Base-by-base conservation (phyloP, 2,113 vertebrate genomes). In the Neolamprologus longior region DNA sequence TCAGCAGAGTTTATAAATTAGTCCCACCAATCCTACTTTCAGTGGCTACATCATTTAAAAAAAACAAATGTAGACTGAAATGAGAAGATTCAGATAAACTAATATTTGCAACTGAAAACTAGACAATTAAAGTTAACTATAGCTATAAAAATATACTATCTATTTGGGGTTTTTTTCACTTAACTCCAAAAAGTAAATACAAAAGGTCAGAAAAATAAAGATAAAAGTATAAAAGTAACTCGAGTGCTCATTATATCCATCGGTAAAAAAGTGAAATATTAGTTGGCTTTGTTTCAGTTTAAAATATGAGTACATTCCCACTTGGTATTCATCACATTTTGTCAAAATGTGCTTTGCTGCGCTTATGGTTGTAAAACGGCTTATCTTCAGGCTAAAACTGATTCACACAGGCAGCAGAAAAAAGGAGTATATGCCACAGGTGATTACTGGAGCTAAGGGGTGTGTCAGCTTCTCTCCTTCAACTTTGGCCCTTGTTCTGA, bases 401-500 rank as follows among this genome's bases (percentile, higher is more conserved):
- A 80, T 91, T 92, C 87, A 80, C 83, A 88, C 58, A 82, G 54
- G 58, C 86, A 63, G 26, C 37, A 13, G 31, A 82, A 40, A 80
- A 82, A 57, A 85, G 80, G 40, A 37, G 35, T 33, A 6, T 47
- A 35, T 84, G 85, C 91, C 86, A 89, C 88, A 85, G 87, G 88
- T 93, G 79, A 81, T 85, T 87, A 85, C 57, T 82, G 81, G 76
- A 91, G 85, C 80, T 81, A 87, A 88, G 66, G 83, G 78, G 89
- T 58, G 82, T 88, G 87, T 93, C 92, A 92, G 57, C 68, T 21
- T 57, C 55, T 76, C 61, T 82, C 52, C 90, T 82, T 91, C 86
- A 92, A 91, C 86, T 90, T 61, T 86, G 86, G 83, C 63, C 80
- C 57, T 81, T 14, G 79, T 88, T 88, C 86, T 88, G 86, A 86